Base-by-base conservation (phyloP, 2,888 invertebrate species). In the Smittia sp. region DNA sequence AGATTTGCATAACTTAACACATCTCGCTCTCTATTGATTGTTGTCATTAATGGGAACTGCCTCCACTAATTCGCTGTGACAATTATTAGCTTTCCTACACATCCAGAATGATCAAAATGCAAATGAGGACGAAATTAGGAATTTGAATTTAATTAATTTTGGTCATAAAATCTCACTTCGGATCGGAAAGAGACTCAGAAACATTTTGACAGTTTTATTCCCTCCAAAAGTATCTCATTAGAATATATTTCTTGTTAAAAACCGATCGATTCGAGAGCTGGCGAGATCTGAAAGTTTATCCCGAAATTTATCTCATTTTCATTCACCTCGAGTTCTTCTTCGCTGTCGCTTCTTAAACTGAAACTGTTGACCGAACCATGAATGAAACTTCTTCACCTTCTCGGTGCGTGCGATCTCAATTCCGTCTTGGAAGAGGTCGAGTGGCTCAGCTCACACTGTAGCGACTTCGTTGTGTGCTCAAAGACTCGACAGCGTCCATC, bases 1-100 rank as follows among this genome's bases (percentile, higher is more conserved):
- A 63, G 63, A 63, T 63, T 63, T 63, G 27, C 63, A 63, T 63
- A 63, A 63, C 13, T 63, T 63, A n/a, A 63, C 63, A 63, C 25
- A 9, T 63, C 15, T 63, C 58, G 2, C 46, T 2, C 11, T 32
- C 46, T 18, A 18, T 2, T 58, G 58, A 18, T 58, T 9, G 9
- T 58, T 18, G 20, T 20, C 15, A 58, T 58, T 18, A 58, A 58
- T 18, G 18, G 11, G 22, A 58, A 58, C 18, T 20, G 58, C n/a
- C 58, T 58, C 15, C 63, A 63, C 63, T 63, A 63, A 63, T 63
- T 63, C 15, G 25, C n/a, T 22, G 24, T 27, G 63, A 63, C 27
- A 63, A 27, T 63, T 63, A 63, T 63, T 58, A 7, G 58, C 18
- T 58, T 58, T 58, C 18, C n/a, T 18, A 20, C n/a, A 9, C 58